Percentiles rank a stretch among this genome's conserved stretches.
Conservation (phyloP, 2,113 vertebrate species). For the Psittacara wagleri region DNA sequence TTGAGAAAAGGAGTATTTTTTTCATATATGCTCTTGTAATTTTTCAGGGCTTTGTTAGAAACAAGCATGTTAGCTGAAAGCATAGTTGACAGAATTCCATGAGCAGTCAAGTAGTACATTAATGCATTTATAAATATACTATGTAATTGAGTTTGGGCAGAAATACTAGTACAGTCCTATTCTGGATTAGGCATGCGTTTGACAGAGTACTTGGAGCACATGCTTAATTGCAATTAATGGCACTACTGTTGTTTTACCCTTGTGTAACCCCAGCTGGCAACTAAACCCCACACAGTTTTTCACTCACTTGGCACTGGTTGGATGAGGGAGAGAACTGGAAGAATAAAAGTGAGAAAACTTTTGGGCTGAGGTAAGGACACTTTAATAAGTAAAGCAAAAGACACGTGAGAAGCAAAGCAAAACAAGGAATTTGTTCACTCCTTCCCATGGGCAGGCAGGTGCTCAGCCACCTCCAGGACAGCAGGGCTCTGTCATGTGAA, state of each 20-base stretch:
- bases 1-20: background rate
- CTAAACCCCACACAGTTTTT: background rate
- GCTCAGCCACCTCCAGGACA: background rate
- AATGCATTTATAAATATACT: background rate
- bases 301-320: background rate
- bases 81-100: background rate
- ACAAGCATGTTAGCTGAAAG: background rate
- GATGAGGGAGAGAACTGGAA: background rate
- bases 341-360: background rate
- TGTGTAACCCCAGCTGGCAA: background rate
- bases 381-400: background rate
- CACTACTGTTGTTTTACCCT: background rate
- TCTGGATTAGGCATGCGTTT: background rate
- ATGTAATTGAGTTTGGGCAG: background rate
- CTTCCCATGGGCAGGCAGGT: background rate
- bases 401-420: background rate
- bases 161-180: background rate
- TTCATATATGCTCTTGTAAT: background rate
- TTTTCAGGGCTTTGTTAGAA: background rate
- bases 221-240: background rate
- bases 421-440: background rate
- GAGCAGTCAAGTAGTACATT: background rate
- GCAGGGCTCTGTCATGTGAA: background rate
- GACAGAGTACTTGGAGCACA: background rate
- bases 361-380: background rate